These are phyloP conservation scores for Etheostoma nigrum DNA, from an alignment of 2,797 vertebrate genomes.

Conservation along the genomic window DNA sequence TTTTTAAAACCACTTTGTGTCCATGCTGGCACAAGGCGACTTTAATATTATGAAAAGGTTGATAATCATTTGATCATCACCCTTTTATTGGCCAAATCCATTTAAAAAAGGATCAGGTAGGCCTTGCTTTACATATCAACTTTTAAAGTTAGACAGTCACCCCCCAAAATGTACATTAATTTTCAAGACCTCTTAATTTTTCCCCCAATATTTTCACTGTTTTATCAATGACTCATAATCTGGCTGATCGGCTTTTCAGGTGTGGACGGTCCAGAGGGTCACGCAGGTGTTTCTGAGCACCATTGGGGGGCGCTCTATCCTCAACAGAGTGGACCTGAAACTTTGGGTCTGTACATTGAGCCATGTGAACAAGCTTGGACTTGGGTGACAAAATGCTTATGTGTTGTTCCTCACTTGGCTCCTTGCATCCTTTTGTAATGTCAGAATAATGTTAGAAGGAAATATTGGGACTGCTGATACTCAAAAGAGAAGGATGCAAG, in stretches of 20 bases:
- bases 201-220: slow-evolving; percentile 1
- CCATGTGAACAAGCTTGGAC: slow-evolving; percentile 47
- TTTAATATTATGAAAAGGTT: neutral
- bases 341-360: slow-evolving; percentile 74
- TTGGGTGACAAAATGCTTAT: slow-evolving; percentile 55
- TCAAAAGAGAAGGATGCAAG: slow-evolving; percentile 36
- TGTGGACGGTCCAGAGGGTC: slow-evolving; percentile 72
- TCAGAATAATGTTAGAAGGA: neutral
- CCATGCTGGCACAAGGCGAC: neutral
- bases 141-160: neutral
- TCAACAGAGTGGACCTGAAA: slow-evolving; percentile 78
- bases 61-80: neutral
- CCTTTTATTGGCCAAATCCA: neutral
- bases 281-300: slow-evolving; percentile 67
- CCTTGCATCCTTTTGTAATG: slow-evolving; percentile 36
- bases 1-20: neutral
- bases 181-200: slow-evolving; percentile 1
- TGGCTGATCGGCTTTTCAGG: slow-evolving; percentile 75
- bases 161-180: slow-evolving; percentile 2
- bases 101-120: neutral
- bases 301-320: slow-evolving; percentile 78
- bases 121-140: neutral
- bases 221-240: slow-evolving; percentile 42
- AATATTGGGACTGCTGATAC: neutral
- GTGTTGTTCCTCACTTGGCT: neutral